These are phyloP conservation scores for Spheniscus mendiculus DNA, from an alignment of 2,113 vertebrate genomes.

Conservation along the genomic window DNA sequence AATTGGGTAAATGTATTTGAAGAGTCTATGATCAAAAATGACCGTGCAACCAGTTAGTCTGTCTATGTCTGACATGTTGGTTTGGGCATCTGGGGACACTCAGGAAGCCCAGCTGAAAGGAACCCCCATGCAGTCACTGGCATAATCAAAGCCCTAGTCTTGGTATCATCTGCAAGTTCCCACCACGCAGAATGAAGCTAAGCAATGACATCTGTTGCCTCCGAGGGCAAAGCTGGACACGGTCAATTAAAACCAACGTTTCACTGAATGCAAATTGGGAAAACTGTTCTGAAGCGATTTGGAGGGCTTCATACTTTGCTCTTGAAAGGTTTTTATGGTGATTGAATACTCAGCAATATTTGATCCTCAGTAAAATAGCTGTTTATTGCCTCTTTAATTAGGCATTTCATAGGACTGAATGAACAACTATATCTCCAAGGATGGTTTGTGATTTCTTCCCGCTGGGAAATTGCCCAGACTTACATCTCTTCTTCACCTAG, in stretches of 20 bases:
- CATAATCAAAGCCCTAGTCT: not conserved
- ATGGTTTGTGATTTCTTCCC: conserved; percentile 42
- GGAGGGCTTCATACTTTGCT: conserved; percentile 33
- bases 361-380: conserved; percentile 40
- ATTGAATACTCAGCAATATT: conserved; percentile 51
- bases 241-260: conserved; percentile 23
- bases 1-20: not conserved
- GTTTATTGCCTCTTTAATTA: conserved; percentile 59
- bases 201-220: not conserved
- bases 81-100: not conserved
- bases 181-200: not conserved
- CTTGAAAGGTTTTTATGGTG: conserved; percentile 33
- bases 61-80: not conserved
- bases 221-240: not conserved
- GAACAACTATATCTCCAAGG: conserved; percentile 43
- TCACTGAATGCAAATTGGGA: not conserved
- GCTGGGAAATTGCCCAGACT: conserved; percentile 38
- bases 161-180: not conserved
- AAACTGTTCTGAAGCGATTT: not conserved
- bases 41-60: not conserved
- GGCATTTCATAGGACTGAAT: conserved; percentile 56
- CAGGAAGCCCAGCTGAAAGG: not conserved
- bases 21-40: not conserved
- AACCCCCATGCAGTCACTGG: not conserved
- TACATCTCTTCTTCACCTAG: conserved; percentile 5